Evolutionary conservation across 2,113 vertebrate species (phyloP), one percentile per base, ranked within the genome.

Genomic region (Corydoras maculifer): DNA sequence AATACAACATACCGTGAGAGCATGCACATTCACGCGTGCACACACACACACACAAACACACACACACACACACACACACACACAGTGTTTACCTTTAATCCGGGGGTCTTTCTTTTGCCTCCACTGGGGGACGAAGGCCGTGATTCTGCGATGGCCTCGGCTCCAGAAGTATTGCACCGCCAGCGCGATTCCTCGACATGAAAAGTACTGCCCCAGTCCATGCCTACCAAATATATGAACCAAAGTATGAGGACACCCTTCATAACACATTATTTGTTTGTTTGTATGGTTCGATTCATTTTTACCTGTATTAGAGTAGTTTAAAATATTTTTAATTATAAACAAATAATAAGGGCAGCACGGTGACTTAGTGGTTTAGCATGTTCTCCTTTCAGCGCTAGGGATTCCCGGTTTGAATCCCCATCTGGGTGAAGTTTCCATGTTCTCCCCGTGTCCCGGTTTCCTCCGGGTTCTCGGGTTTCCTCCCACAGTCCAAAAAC

Each of bases 121-220:
- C 88, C 90, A 92, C 79, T 92, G 91, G 1, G 94, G 94, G 63
- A 96, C 81, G 59, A 96, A 82, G 55, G 88, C 87, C 0, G 84
- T 91, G 75, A 95, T 91, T 31, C 88, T 72, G 0, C 93, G 91
- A 78, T 94, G 93, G 0, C 93, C 94, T 65, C 86, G 79, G 69
- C 90, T 89, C 94, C 94, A 96, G 76, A 96, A 96, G 81, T 93
- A 90, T 69, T 94, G 92, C 3, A 94, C 90, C 0, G 93, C 93
- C 70, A 96, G 79, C 51, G 94, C 94, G 0, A 96, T 93, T 43
- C 94, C 94, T 3, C 94, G 92, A 58, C 93, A 94, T 3, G 94
- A 96, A 83, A 93, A 96, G 75, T 91, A 93, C 9, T 87, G 84
- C 11, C 92, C 88, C 48, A 93, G 82, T 0, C 93, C 93, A 0